Base-by-base conservation (phyloP, 1,140 invertebrate species). In the Philotrypesis tridentata region DNA sequence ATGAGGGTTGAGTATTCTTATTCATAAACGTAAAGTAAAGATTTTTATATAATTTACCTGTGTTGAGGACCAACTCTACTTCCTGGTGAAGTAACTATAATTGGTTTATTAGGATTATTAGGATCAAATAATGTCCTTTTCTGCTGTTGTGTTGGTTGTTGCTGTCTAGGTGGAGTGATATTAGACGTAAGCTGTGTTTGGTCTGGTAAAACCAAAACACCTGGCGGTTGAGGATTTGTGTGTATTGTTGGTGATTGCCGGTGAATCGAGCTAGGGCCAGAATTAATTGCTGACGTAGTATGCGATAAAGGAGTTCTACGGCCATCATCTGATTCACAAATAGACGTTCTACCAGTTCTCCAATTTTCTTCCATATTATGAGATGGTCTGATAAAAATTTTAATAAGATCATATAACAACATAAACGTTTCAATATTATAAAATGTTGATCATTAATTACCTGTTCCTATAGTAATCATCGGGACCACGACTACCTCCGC, bases 41-140 rank as follows among this genome's bases (percentile, higher is more conserved):
- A 37, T 40, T 79, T 77, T 63, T 40, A 82, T 79, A 80, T 31
- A 77, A 23, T 55, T 82, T 83, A 90, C 90, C 88, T 90, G 48
- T 84, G 79, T 76, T 88, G 88, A 33, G 85, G 29, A 60, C 80
- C 85, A 33, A 85, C 85, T 89, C 93, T 89, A 77, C 84, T 90
- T 76, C 89, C 92, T 37, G 92, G 84, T 37, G 93, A 91, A 81
- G 90, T 93, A 23, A 95, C 92, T 84, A 95, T 91, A 80, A 95
- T 95, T 23, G 95, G 95, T 89, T 94, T 95, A 83, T 92, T 92
- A 2, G 95, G 95, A 91, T 95, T 95, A 84, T 95, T 94, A 4
- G 94, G 95, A 89, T 95, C 94, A 87, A 93, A 95, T 21, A 95
- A 86, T 9, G 92, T 93, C 86, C 92, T 93, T 84, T 93, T 92